phyloP scores from a whole-genome alignment of 2,888 invertebrate species.

The Steinernema scapterisci region DNA sequence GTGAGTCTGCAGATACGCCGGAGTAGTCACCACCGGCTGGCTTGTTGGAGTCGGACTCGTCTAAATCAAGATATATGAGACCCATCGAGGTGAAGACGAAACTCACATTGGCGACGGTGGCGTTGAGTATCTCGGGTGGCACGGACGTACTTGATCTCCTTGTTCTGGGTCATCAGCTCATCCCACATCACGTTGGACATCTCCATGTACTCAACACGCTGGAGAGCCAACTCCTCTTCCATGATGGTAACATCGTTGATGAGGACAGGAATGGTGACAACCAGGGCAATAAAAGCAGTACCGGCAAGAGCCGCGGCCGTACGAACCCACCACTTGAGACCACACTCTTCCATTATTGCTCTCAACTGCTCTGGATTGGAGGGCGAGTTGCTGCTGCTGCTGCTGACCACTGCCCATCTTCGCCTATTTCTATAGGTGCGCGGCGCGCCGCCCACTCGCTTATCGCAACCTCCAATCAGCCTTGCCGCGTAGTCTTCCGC shows the following conservation, averaged over 20 bases:
- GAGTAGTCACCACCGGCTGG: background rate
- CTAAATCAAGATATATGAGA: slow-evolving; percentile 33
- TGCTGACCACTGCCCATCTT: slow-evolving; percentile 15
- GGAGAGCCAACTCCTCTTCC: slow-evolving; percentile 49
- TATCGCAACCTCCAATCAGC: slow-evolving; percentile 22
- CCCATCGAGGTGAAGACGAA: background rate
- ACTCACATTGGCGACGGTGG: slow-evolving; percentile 48
- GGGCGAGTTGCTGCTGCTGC: background rate
- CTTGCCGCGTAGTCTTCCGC: slow-evolving; percentile 10
- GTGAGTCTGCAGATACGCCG: too few relatives aligned
- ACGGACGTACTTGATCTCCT: slow-evolving; percentile 48
- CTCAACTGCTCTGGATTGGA: background rate
- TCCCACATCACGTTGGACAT: slow-evolving; percentile 60
- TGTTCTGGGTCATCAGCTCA: slow-evolving; percentile 51
- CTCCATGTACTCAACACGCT: slow-evolving; percentile 53
- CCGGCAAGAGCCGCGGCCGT: slow-evolving; percentile 53
- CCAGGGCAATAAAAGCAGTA: slow-evolving; percentile 50
- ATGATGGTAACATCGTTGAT: slow-evolving; percentile 53
- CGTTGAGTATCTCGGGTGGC: slow-evolving; percentile 36
- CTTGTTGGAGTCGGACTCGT: slow-evolving; percentile 33
- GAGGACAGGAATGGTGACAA: slow-evolving; percentile 53
- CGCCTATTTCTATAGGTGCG: slow-evolving; percentile 6
- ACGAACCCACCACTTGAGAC: slow-evolving; percentile 39
- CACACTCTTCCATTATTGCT: slow-evolving; percentile 6
- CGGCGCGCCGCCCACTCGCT: slow-evolving; percentile 22